Base-by-base conservation (phyloP, 2,888 invertebrate genomes). In the Mesorhabditis belari region DNA sequence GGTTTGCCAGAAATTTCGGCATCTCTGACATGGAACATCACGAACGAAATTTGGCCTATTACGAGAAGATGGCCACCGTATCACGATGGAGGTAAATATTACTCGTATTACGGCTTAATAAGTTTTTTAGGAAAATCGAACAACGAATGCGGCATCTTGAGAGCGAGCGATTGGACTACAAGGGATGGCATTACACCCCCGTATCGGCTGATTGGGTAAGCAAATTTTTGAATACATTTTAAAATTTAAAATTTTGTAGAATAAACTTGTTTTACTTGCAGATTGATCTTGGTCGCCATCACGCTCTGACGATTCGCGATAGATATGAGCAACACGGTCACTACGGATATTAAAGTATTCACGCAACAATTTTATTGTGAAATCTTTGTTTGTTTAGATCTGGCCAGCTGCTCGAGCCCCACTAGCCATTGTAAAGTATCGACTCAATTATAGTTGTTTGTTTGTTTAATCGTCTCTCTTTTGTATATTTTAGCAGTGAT, bases 141-240 rank as follows among this genome's bases (percentile, higher is more conserved):
- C 67, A 75, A 57, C 76, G 77, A 28, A 76, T 77, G 55, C 73
- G 72, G 67, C 77, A 77, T 67, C 65, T 77, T 53, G 71, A 77
- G 64, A 75, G 76, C 19, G 75, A 77, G 63, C 68, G 76, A 57
- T 75, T 75, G 74, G 77, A 77, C 61, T 77, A 78, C 67, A 78
- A 78, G 67, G 77, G 71, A 25, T 78, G 71, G 70, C 71, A 66
- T 61, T 76, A 77, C 58, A 69, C 73, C 62, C 77, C 77, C 51
- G 75, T 77, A n/a, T 74, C 76, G 21, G 65, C 77, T 44, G 62
- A 69, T 51, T 77, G 77, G 77, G 67, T 77, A 35, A n/a, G n/a
- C n/a, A n/a, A n/a, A n/a, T n/a, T n/a, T n/a, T n/a, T n/a, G n/a
- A 35, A 9, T 35, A 35, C n/a, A n/a, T n/a, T n/a, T n/a, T n/a